Percentiles rank a stretch among this genome's conserved stretches.
These are phyloP conservation scores for Rosalia funebris DNA, from an alignment of 2,888 invertebrate genomes.

Conservation along the genomic window DNA sequence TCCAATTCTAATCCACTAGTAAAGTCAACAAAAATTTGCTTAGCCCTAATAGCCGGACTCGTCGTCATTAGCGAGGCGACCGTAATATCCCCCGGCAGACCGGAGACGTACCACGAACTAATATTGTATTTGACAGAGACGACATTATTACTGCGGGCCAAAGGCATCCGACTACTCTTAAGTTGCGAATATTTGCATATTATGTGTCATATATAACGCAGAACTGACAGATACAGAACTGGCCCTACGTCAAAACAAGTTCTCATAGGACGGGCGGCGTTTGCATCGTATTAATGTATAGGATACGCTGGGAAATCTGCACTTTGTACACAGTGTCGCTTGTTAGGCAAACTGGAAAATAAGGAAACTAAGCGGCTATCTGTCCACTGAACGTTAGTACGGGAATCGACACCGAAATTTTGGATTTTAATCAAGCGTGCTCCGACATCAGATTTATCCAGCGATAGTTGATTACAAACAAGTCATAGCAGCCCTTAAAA, in stretches of 20 bases:
- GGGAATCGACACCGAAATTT: too few relatives aligned
- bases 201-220: constrained; percentile 41
- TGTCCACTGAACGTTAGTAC: not conserved
- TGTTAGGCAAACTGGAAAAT: not conserved
- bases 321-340: constrained; percentile 23
- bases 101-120: too few relatives aligned
- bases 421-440: too few relatives aligned
- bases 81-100: too few relatives aligned
- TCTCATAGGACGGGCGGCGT: constrained; percentile 35
- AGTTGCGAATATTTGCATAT: constrained; percentile 43
- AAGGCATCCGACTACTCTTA: constrained; percentile 38
- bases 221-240: constrained; percentile 42
- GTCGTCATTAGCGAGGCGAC: too few relatives aligned
- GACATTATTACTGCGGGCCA: constrained; percentile 17
- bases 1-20: too few relatives aligned
- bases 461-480: too few relatives aligned
- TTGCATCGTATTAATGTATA: constrained; percentile 36
- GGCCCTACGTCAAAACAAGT: constrained; percentile 38
- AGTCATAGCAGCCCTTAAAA: too few relatives aligned
- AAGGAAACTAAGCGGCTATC: not conserved
- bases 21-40: too few relatives aligned
- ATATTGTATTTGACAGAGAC: constrained; percentile 37
- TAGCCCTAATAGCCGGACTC: too few relatives aligned
- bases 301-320: constrained; percentile 33
- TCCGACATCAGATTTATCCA: too few relatives aligned